These are phyloP conservation scores for Helicoverpa assulta DNA, from an alignment of 2,888 invertebrate species.

Conservation along the genomic window DNA sequence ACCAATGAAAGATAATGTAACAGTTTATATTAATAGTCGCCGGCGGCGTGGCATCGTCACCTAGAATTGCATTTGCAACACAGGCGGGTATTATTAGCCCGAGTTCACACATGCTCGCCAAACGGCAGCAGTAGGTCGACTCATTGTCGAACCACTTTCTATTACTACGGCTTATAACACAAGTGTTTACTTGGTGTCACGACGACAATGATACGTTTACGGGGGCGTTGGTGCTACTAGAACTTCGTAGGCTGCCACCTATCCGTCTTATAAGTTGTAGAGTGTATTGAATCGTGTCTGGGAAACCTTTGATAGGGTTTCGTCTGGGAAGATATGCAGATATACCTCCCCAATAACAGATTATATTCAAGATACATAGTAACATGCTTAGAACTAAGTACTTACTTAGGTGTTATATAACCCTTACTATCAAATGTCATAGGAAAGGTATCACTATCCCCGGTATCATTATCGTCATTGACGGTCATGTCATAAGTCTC, in stretches of 20 bases:
- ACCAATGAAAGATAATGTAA: slow-evolving; percentile 73
- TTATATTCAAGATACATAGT: too few relatives aligned
- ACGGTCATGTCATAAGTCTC: too few relatives aligned
- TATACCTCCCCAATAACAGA: neutral
- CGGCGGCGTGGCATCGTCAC: slow-evolving; percentile 75
- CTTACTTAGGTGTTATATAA: too few relatives aligned
- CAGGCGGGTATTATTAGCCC: slow-evolving; percentile 70
- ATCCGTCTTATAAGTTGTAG: slow-evolving; percentile 14
- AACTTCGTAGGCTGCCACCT: slow-evolving; percentile 24
- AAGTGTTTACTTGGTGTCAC: slow-evolving; percentile 66
- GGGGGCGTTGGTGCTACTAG: slow-evolving; percentile 50
- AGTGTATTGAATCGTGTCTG: neutral
- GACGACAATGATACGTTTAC: slow-evolving; percentile 62
- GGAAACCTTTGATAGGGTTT: neutral
- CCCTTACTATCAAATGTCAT: too few relatives aligned
- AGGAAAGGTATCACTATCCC: too few relatives aligned
- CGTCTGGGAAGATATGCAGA: neutral
- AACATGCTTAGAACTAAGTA: too few relatives aligned
- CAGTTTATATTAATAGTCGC: slow-evolving; percentile 71
- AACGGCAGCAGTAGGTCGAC: slow-evolving; percentile 62
- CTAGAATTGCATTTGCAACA: slow-evolving; percentile 83
- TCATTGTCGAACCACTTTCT: slow-evolving; percentile 68
- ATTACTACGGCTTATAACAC: slow-evolving; percentile 60
- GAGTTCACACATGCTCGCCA: slow-evolving; percentile 68
- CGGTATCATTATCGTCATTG: too few relatives aligned